Base-by-base conservation (phyloP, 2,888 invertebrate species). In the Leptodirus hochenwartii region DNA sequence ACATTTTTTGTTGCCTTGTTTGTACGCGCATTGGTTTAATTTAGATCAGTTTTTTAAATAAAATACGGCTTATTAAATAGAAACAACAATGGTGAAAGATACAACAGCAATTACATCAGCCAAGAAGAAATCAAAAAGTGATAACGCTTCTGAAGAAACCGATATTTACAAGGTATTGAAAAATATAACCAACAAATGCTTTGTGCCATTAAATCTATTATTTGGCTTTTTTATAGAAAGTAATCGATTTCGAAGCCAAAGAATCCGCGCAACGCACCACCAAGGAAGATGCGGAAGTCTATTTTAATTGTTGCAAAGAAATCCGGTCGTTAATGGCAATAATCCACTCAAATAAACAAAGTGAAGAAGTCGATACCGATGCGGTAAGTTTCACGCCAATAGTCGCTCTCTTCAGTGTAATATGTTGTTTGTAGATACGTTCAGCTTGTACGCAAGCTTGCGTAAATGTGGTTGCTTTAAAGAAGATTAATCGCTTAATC, bases 401-500 rank as follows among this genome's bases (percentile, higher is more conserved):
- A 10, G 31, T 28, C 22, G 15, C 27, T 15, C n/a, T n/a, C n/a
- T n/a, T n/a, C n/a, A n/a, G n/a, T n/a, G n/a, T 22, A 10, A 17
- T 9, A 32, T 31, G 31, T 15, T 31, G 29, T 27, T 25, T 16
- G 14, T 17, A 35, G 24, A 10, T 25, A 14, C 27, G 15, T 27
- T 3, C 15, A 25, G 12, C 17, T 17, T 17, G 75, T 43, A 64
- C 74, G 30, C 70, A 80, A 43, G 78, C 77, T 1, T 74, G 78
- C 0, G 54, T 88, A 30, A 64, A 73, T 44, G 69, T 87, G 45
- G 74, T 87, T n/a, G 64, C 77, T 30, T 55, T 91, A 29, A 90
- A 88, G 48, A 90, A 88, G 53, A 55, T 91, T 2, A 93, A 93
- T 54, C 67, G 91, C 12, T 60, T 88, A 43, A 87, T 88, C 46